Evolutionary conservation across 2,888 invertebrate genomes (phyloP).

Genomic region (Torymus texanus): DNA sequence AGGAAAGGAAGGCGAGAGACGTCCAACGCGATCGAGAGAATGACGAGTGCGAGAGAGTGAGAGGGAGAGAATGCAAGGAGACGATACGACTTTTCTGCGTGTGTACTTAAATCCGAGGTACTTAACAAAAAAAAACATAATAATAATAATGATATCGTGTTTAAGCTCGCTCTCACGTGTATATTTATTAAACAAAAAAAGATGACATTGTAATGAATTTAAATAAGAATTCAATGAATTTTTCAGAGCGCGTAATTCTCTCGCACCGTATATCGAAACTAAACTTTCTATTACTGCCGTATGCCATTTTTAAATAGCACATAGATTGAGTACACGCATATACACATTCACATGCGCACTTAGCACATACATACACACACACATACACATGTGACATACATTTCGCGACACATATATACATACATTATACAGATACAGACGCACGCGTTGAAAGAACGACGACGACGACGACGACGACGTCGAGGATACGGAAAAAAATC

Average conservation of each 20-base stretch:
- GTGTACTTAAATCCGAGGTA: conserved; percentile 48
- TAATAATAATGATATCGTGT: conserved; percentile 14
- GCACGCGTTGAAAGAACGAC: neutral
- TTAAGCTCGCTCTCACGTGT: conserved; percentile 50
- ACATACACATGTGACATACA: neutral
- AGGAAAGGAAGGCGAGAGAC: conserved; percentile 38
- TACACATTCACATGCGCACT: conserved; percentile 3
- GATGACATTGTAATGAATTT: conserved; percentile 17
- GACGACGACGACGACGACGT: too few relatives aligned
- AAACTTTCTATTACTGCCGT: conserved; percentile 55
- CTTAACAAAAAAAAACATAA: conserved; percentile 11
- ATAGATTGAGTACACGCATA: neutral
- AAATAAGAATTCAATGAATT: conserved; percentile 27
- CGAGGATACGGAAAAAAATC: neutral
- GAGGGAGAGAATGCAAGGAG: conserved; percentile 20
- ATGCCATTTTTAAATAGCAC: conserved; percentile 49
- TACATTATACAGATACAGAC: neutral
- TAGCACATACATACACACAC: neutral
- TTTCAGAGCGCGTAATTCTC: conserved; percentile 50
- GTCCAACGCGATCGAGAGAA: conserved; percentile 36
- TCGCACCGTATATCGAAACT: conserved; percentile 42
- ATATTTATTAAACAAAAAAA: conserved; percentile 43
- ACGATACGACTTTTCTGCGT: conserved; percentile 30
- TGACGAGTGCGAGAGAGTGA: conserved; percentile 7
- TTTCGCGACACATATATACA: neutral